These are phyloP conservation scores for Uria aalge DNA, from an alignment of 2,113 vertebrate genomes.

Conservation along the genomic window DNA sequence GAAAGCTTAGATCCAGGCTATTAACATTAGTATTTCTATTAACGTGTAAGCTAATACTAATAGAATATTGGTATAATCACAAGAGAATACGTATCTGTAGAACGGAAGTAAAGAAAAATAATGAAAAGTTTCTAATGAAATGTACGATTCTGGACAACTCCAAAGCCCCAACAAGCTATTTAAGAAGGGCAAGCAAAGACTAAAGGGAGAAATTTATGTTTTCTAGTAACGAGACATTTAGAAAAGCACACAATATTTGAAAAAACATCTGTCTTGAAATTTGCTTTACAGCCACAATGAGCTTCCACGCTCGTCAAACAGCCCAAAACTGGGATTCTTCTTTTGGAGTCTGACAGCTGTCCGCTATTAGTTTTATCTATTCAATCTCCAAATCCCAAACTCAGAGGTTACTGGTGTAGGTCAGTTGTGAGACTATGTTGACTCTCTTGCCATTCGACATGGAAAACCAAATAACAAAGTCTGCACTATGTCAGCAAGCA, in stretches of 20 bases:
- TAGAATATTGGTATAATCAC: background rate
- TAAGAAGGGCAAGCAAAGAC: background rate
- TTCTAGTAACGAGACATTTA: background rate
- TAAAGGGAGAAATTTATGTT: background rate
- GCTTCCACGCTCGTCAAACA: background rate
- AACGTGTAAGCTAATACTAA: background rate
- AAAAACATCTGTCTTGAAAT: background rate
- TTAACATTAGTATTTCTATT: background rate
- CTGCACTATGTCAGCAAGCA: constrained; percentile 42
- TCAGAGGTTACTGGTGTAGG: constrained; percentile 39
- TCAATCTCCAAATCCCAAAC: constrained; percentile 56
- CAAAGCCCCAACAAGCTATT: background rate
- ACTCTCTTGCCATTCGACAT: constrained; percentile 52
- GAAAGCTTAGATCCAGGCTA: background rate
- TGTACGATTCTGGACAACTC: background rate
- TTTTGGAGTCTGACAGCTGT: background rate
- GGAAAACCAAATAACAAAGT: constrained; percentile 62
- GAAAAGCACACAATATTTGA: background rate
- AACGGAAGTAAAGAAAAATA: background rate
- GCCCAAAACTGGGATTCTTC: background rate
- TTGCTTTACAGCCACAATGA: background rate
- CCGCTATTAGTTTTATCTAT: constrained; percentile 53
- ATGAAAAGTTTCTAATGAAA: background rate
- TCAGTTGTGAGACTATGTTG: constrained; percentile 44
- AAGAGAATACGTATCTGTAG: background rate